Evolutionary conservation across 1,140 invertebrate species (phyloP).

Genomic region (Olivierus martensii): DNA sequence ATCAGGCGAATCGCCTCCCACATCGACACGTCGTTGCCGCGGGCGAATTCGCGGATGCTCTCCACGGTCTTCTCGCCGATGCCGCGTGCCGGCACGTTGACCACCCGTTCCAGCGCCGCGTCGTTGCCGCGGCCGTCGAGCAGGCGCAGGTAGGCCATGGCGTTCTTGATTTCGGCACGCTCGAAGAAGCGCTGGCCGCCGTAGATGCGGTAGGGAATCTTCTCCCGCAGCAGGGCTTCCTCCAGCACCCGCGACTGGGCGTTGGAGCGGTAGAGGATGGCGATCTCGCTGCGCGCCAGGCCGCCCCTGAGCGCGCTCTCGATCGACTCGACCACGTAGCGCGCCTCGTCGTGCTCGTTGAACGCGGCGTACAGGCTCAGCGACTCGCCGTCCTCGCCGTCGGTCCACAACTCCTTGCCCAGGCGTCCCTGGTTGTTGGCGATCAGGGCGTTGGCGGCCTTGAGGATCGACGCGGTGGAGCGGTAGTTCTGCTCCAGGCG

Average conservation of each 20-base stretch:
- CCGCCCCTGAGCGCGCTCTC: neutral
- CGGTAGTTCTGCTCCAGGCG: constrained; percentile 21
- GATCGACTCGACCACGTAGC: constrained; percentile 6
- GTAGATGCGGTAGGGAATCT: constrained; percentile 13
- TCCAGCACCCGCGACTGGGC: constrained; percentile 12
- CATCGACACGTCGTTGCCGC: neutral
- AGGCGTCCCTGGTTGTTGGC: constrained; percentile 4
- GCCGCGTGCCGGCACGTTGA: constrained; percentile 13
- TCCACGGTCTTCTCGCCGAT: constrained; percentile 9
- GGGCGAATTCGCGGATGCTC: neutral
- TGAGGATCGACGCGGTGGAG: constrained; percentile 15
- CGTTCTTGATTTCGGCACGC: constrained; percentile 16
- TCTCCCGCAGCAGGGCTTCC: neutral
- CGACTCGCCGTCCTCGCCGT: constrained; percentile 10
- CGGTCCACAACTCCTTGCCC: constrained; percentile 14
- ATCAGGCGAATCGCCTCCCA: neutral
- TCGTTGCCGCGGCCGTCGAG: constrained; percentile 9
- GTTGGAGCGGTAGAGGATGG: constrained; percentile 17
- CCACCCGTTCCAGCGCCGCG: constrained; percentile 8
- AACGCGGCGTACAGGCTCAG: neutral
- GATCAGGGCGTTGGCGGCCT: constrained; percentile 15
- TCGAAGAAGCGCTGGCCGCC: constrained; percentile 15
- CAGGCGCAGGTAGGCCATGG: constrained; percentile 16
- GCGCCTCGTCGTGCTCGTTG: constrained; percentile 4
- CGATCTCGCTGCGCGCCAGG: too few relatives aligned